phyloP scores from a whole-genome alignment of 2,113 vertebrate genomes.

The Papio anubis region DNA sequence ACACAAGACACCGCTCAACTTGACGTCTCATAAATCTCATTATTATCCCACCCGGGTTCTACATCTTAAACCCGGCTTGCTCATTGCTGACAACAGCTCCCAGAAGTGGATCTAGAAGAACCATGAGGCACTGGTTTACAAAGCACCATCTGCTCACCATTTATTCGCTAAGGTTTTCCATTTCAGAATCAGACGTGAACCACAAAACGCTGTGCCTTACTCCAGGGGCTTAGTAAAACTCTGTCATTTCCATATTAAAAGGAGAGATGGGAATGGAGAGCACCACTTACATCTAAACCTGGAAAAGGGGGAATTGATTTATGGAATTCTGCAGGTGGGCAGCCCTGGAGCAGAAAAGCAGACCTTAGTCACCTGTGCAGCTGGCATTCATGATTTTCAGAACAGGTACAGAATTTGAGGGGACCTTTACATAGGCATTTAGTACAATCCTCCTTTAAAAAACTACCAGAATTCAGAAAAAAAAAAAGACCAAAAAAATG shows the following conservation, averaged over 20 bases:
- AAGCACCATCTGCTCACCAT: conserved; percentile 45
- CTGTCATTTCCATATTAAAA: conserved; percentile 53
- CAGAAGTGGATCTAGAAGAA: neutral
- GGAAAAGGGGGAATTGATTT: neutral
- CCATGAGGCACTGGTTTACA: neutral
- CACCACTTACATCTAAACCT: neutral
- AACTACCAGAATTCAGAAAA: conserved; percentile 42
- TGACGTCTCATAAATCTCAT: neutral
- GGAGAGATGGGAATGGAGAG: neutral
- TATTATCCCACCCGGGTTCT: neutral
- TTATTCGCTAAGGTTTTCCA: conserved; percentile 65
- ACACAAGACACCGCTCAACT: neutral
- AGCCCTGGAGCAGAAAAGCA: conserved; percentile 51
- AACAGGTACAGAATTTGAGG: neutral
- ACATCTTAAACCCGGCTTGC: neutral
- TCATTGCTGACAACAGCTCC: rapidly evolving
- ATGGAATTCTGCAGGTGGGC: conserved; percentile 54
- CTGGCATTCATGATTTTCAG: neutral
- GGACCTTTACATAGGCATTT: conserved; percentile 41
- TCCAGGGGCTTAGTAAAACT: conserved; percentile 54
- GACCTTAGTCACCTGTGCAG: conserved; percentile 31
- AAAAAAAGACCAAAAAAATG: conserved; percentile 39
- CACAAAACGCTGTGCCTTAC: conserved; percentile 27
- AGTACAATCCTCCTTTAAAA: conserved; percentile 13
- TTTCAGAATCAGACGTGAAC: conserved; percentile 39